phyloP scores from a whole-genome alignment of 2,797 vertebrate species.

The Arrhamphus sclerolepis region DNA sequence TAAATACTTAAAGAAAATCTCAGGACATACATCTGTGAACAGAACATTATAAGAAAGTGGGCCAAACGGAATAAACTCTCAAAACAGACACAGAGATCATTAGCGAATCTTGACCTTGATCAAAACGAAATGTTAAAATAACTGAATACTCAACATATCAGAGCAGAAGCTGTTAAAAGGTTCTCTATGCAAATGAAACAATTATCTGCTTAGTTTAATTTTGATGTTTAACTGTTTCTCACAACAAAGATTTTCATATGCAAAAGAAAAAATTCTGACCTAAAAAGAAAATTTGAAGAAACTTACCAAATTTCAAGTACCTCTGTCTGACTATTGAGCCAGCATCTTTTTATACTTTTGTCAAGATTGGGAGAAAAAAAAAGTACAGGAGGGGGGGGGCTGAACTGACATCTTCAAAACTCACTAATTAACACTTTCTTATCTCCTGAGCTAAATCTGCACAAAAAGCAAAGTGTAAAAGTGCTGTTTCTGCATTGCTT shows the following conservation, averaged over 20 bases:
- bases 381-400: background rate
- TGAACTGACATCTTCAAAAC: constrained; percentile 18
- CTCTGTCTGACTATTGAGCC: constrained; percentile 6
- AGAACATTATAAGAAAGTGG: background rate
- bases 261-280: background rate
- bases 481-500: constrained; percentile 14
- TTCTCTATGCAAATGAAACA: background rate
- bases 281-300: background rate
- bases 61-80: background rate
- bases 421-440: constrained; percentile 32
- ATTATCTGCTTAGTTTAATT: background rate
- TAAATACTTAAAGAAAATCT: background rate
- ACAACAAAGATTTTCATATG: background rate
- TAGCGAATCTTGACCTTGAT: background rate
- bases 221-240: background rate
- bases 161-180: background rate
- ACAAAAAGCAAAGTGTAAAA: constrained; percentile 27
- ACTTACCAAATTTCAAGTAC: background rate
- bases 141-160: background rate
- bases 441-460: constrained; percentile 20
- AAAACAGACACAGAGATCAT: background rate
- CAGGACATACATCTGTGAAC: too few relatives aligned
- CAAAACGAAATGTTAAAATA: too few relatives aligned
- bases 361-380: constrained; percentile 11
- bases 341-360: constrained; percentile 16